Evolutionary conservation across 2,113 vertebrate species (phyloP).

Genomic region (Amphilophus citrinellus): DNA sequence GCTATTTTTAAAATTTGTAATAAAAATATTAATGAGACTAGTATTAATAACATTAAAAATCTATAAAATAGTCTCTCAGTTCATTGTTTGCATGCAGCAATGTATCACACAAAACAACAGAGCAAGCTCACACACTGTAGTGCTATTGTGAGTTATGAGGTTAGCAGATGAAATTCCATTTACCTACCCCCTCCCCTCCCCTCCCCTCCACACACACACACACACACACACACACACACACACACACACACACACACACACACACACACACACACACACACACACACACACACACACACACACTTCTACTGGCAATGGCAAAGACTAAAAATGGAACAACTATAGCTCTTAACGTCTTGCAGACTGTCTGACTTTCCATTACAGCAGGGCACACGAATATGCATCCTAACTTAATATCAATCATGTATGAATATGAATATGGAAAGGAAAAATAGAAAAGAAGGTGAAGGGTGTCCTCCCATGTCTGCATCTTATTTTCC

Average conservation of each 20-base stretch:
- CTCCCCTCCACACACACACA: neutral
- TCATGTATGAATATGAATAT: neutral
- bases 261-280: no score
- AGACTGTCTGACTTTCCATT: neutral
- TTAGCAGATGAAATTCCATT: conserved; percentile 38
- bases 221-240: neutral
- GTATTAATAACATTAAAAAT: neutral
- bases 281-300: neutral
- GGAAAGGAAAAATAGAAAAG: neutral
- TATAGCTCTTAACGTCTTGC: neutral
- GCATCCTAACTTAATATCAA: neutral
- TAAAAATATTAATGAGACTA: neutral
- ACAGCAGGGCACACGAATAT: neutral
- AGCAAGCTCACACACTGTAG: neutral
- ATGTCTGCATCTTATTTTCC: conserved; percentile 10
- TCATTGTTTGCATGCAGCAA: conserved; percentile 3
- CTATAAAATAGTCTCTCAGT: neutral
- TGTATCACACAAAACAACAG: conserved; percentile 36
- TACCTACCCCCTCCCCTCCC: neutral
- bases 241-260: no score
- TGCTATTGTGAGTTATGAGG: conserved; percentile 45
- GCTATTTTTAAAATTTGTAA: neutral
- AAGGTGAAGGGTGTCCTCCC: neutral
- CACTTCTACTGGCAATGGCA: neutral
- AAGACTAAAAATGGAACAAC: conserved; percentile 15